phyloP scores from a whole-genome alignment of 2,888 invertebrate genomes.

The Diloba caeruleocephala region DNA sequence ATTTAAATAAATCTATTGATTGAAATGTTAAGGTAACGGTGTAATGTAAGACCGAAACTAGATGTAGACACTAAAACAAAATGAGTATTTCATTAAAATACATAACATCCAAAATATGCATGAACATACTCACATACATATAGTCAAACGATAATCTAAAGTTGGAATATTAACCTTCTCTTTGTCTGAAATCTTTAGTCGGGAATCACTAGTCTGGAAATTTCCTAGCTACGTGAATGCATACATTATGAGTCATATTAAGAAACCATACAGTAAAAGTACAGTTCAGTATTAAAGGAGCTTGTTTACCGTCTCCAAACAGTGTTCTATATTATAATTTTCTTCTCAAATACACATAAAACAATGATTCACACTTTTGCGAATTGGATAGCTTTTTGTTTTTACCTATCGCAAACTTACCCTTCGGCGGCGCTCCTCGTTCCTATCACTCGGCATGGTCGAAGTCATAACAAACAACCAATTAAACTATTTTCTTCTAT shows the following conservation, averaged over 20 bases:
- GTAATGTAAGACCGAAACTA: too few relatives aligned
- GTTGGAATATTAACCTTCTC: constrained; percentile 7
- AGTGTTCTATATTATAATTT: constrained; percentile 31
- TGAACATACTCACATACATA: background rate
- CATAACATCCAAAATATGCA: too few relatives aligned
- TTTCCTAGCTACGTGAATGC: constrained; percentile 48
- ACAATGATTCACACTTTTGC: constrained; percentile 60
- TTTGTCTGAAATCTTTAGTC: constrained; percentile 27
- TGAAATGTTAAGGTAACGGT: too few relatives aligned
- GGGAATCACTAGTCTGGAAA: constrained; percentile 52
- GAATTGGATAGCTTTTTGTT: constrained; percentile 13
- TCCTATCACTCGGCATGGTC: constrained; percentile 77
- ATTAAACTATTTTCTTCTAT: constrained; percentile 5
- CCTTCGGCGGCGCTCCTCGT: constrained; percentile 85
- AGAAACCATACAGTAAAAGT: too few relatives aligned
- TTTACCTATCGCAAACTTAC: constrained; percentile 62
- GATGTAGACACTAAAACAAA: too few relatives aligned
- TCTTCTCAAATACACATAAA: constrained; percentile 56
- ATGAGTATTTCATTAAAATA: too few relatives aligned
- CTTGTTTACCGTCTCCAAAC: constrained; percentile 36
- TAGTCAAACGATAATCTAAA: background rate
- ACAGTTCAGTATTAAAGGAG: too few relatives aligned
- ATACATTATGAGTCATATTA: too few relatives aligned
- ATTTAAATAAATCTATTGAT: too few relatives aligned
- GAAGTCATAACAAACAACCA: constrained; percentile 67